These are phyloP conservation scores for Scaptomyza cyrtandrae DNA, from an alignment of 2,888 invertebrate genomes.

Conservation along the genomic window DNA sequence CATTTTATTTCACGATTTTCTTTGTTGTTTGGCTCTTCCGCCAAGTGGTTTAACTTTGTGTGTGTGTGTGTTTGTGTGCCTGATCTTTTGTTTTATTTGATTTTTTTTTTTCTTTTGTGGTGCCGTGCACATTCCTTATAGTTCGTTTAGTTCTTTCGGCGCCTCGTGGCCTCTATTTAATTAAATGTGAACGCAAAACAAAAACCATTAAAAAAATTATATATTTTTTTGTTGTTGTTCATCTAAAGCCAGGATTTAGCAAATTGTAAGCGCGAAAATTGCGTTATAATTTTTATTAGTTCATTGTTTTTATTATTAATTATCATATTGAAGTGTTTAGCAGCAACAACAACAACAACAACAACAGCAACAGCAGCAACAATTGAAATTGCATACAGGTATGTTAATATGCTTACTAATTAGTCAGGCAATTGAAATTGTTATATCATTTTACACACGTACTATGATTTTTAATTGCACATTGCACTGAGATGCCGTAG, in stretches of 20 bases:
- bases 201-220: constrained; percentile 38
- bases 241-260: constrained; percentile 8
- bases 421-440: constrained; percentile 16
- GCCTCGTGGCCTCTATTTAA: constrained; percentile 20
- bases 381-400: constrained; percentile 43
- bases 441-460: background rate
- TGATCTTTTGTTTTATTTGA: constrained; percentile 11
- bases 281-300: too few relatives aligned
- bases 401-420: constrained; percentile 33
- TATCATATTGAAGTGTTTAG: too few relatives aligned
- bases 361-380: background rate
- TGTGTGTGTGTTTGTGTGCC: background rate
- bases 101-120: constrained; percentile 22
- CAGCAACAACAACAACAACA: too few relatives aligned
- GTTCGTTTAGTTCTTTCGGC: constrained; percentile 22
- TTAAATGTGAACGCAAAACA: constrained; percentile 50
- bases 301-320: too few relatives aligned
- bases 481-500: background rate
- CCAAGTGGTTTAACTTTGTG: constrained; percentile 16
- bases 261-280: background rate
- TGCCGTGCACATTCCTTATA: constrained; percentile 45
- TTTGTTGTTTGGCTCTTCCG: constrained; percentile 14
- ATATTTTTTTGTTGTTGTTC: background rate
- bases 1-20: constrained; percentile 11
- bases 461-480: background rate